Conservation (phyloP, 1,140 invertebrate genomes). For the Trachymyrmex septentrionalis region DNA sequence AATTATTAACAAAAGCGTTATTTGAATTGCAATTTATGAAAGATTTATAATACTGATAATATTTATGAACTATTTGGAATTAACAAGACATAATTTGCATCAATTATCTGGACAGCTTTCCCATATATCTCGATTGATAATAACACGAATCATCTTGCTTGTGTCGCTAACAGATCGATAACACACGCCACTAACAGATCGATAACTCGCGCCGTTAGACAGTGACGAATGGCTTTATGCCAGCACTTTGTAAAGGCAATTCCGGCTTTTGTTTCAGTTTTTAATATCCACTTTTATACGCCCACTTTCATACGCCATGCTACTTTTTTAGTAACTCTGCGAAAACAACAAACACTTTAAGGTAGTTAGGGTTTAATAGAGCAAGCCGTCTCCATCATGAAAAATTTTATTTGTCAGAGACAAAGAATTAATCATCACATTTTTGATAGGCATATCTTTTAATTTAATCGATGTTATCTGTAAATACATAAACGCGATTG, state of each 20-base stretch:
- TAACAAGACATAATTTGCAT: not conserved
- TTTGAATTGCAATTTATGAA: slow-evolving; percentile 2
- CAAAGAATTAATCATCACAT: slow-evolving; percentile 46
- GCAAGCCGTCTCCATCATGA: slow-evolving; percentile 54
- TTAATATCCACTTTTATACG: slow-evolving; percentile 11
- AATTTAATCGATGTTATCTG: not conserved
- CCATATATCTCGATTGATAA: not conserved
- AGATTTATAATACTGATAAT: not conserved
- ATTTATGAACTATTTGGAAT: not conserved
- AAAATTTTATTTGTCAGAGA: slow-evolving; percentile 57
- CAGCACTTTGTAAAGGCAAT: slow-evolving; percentile 50
- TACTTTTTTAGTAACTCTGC: slow-evolving; percentile 56
- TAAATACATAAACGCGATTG: not conserved
- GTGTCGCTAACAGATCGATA: slow-evolving; percentile 54
- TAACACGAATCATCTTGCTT: slow-evolving; percentile 45
- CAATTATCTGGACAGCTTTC: slow-evolving; percentile 10
- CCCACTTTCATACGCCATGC: not conserved
- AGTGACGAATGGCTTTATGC: slow-evolving; percentile 67
- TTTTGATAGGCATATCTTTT: not conserved
- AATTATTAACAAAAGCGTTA: not conserved
- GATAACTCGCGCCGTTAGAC: slow-evolving; percentile 56
- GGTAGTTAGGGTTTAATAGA: slow-evolving; percentile 48
- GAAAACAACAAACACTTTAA: slow-evolving; percentile 33
- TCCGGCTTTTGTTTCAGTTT: slow-evolving; percentile 68
- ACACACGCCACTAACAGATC: slow-evolving; percentile 47